Conservation (phyloP, 2,888 invertebrate genomes). For the Leistus spinibarbis region DNA sequence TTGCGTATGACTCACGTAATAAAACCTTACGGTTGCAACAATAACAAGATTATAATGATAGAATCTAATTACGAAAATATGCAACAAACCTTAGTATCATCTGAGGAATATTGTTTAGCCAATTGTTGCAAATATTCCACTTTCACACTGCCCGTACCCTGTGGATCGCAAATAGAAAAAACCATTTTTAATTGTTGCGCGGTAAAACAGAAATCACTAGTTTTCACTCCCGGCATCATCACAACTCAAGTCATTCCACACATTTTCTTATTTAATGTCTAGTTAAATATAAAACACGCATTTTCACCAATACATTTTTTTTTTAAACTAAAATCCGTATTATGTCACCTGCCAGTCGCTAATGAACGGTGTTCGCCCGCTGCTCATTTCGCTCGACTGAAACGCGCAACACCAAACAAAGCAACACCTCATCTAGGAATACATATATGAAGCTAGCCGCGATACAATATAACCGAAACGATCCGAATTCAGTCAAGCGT, state of each 20-base stretch:
- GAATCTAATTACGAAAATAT: not conserved
- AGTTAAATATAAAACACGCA: no score
- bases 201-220: slow-evolving; percentile 21
- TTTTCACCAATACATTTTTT: no score
- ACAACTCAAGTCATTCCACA: not conserved
- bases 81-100: slow-evolving; percentile 47
- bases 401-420: not conserved
- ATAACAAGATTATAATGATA: not conserved
- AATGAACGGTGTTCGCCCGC: not conserved
- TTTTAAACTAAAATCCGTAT: no score
- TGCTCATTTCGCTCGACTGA: no score
- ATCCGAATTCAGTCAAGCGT: not conserved
- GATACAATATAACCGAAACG: not conserved
- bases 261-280: not conserved
- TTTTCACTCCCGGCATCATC: slow-evolving; percentile 28
- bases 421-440: not conserved
- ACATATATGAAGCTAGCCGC: not conserved
- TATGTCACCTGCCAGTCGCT: not conserved
- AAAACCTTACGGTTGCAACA: no score
- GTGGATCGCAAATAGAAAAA: slow-evolving; percentile 53
- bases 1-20: no score
- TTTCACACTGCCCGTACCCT: slow-evolving; percentile 50
- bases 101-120: slow-evolving; percentile 48
- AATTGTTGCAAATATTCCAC: slow-evolving; percentile 51
- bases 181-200: slow-evolving; percentile 51